Conservation (phyloP, 1,140 invertebrate genomes). For the Paraescarpia echinospica region DNA sequence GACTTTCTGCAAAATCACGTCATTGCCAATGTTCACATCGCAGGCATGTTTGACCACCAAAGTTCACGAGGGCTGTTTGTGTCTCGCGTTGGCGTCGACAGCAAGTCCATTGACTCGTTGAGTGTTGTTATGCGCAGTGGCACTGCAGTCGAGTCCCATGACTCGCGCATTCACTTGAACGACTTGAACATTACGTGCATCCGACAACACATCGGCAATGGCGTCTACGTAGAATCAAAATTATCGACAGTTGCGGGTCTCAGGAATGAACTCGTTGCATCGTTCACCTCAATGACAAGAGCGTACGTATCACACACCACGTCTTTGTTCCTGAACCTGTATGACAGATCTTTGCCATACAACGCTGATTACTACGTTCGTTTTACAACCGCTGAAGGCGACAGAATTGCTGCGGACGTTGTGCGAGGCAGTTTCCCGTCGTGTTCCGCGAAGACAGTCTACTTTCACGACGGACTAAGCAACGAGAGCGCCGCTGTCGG, state of each 20-base stretch:
- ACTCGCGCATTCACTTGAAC: not conserved
- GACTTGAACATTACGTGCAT: not conserved
- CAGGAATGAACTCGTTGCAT: not conserved
- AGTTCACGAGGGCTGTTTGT: not conserved
- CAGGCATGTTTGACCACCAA: not conserved
- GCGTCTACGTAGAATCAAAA: not conserved
- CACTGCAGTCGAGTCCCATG: not conserved
- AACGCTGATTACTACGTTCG: not conserved
- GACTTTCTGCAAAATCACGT: not conserved
- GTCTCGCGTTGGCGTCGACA: not conserved
- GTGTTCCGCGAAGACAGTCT: not conserved
- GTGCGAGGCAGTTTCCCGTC: not conserved
- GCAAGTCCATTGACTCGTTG: not conserved
- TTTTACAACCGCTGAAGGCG: not conserved
- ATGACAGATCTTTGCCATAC: not conserved
- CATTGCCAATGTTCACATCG: not conserved
- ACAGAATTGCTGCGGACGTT: not conserved
- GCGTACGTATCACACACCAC: not conserved
- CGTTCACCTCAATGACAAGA: not conserved
- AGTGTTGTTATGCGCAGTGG: not conserved
- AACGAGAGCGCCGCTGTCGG: not conserved
- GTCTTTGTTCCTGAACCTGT: not conserved
- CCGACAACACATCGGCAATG: not conserved
- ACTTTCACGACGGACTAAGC: not conserved
- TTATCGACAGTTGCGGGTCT: not conserved